Evolutionary conservation across 2,113 vertebrate species (phyloP), one percentile per base, ranked within the genome.

Genomic region (Mesoclemmys tuberculata): DNA sequence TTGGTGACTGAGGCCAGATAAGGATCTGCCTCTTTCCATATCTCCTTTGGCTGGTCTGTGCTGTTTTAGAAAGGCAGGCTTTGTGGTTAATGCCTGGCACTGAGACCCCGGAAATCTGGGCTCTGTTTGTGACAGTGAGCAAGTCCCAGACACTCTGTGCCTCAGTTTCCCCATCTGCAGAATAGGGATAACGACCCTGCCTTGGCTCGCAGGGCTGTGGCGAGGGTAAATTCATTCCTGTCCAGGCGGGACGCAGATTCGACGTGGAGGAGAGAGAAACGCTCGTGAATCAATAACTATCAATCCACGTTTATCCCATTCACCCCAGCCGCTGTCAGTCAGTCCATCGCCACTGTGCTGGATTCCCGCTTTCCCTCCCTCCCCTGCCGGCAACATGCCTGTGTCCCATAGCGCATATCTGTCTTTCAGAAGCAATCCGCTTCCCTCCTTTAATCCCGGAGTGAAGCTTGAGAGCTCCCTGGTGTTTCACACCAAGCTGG

Each of bases 151-250:
- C 38, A n/a, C 58, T 87, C 61, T 0, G 0, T 85, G 84, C 80
- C 93, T 95, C 93, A 64, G 54, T 92, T 94, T 95, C 80, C 78
- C 35, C n/a, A n/a, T 16, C 35, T 68, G 61, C 35, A 19, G 61
- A 19, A 18, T 7, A n/a, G 61, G 16, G 61, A n/a, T 31, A 61
- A 61, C 6, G 56, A 29, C 56, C 56, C 56, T 3, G 2, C 58
- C 58, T 14, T n/a, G 14, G 31, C 31, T 35, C 31, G 13, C 58
- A 61, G 29, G 56, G 26, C 55, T 31, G 11, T 29, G 56, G 27
- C 79, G 29, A 18, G 21, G 3, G 24, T 9, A 16, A 27, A 85
- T 86, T 77, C 71, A 29, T 41, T 35, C 11, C 31, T 4, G 0
- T 68, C 10, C 19, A 22, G 19, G 29, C 80, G 46, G n/a, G 6